A percentile compares a stretch with the other conserved stretches of the same genome.
Evolutionary conservation across 2,797 vertebrate genomes (phyloP).

Genomic region (Labroides dimidiatus): DNA sequence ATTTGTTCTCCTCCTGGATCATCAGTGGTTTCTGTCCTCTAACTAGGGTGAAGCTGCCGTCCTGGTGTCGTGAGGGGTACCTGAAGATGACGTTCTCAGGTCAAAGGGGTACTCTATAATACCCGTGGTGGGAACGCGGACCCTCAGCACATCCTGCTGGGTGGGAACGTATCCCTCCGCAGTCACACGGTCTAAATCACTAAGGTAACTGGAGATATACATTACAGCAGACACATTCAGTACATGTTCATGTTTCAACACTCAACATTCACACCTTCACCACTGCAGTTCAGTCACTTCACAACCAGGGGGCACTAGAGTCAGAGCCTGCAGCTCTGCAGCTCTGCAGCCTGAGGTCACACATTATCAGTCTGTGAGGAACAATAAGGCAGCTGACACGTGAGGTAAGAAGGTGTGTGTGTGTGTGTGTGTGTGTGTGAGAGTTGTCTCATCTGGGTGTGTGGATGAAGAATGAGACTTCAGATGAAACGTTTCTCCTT

Average conservation of each 20-base stretch:
- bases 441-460: too few species aligned
- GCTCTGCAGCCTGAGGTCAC: conserved; percentile 29
- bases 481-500: background rate
- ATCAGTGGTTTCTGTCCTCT: conserved; percentile 72
- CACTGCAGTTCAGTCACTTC: conserved; percentile 43
- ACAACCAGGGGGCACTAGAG: conserved; percentile 68
- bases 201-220: conserved; percentile 84
- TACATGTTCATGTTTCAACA: background rate
- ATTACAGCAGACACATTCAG: conserved; percentile 51
- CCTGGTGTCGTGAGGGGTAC: conserved; percentile 70
- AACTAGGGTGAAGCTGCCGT: conserved; percentile 52
- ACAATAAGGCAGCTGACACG: conserved; percentile 9
- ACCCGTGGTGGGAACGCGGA: conserved; percentile 86
- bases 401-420: background rate
- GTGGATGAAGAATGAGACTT: background rate
- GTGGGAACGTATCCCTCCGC: conserved; percentile 83
- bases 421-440: too few species aligned
- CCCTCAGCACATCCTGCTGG: conserved; percentile 86
- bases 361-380: conserved; percentile 17
- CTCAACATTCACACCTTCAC: background rate
- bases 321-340: conserved; percentile 9
- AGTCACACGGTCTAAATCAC: conserved; percentile 82
- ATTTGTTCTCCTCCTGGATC: conserved; percentile 22
- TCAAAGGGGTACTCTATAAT: conserved; percentile 88
- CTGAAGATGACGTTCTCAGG: conserved; percentile 87